phyloP scores from a whole-genome alignment of 2,113 vertebrate genomes.

The Pristiophorus japonicus region DNA sequence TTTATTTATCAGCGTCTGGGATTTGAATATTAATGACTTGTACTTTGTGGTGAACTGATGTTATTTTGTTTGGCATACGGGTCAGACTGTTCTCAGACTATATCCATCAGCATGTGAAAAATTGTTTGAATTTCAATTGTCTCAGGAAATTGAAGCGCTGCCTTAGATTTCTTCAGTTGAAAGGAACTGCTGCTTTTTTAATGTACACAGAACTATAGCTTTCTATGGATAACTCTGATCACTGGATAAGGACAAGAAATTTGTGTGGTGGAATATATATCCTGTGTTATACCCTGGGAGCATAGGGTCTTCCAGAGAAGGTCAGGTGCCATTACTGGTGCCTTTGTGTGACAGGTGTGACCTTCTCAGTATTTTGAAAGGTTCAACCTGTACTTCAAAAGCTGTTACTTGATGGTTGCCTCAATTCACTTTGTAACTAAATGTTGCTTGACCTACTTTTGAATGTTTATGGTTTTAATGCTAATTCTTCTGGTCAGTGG shows the following conservation, averaged over 20 bases:
- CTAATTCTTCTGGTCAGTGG: background rate
- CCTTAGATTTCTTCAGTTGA: constrained; percentile 3
- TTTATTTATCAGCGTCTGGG: background rate
- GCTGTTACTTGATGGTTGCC: background rate
- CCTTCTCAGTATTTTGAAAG: background rate
- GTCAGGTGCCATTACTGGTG: background rate
- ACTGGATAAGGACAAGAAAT: background rate
- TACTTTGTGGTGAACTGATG: background rate
- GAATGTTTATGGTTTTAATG: background rate
- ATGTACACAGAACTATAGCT: background rate
- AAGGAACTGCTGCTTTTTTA: background rate
- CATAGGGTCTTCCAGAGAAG: background rate
- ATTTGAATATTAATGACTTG: background rate
- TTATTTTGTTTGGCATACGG: background rate
- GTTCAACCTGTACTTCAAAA: background rate
- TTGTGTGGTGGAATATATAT: background rate
- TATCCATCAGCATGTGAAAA: background rate
- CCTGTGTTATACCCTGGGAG: background rate
- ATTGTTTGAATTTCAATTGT: background rate
- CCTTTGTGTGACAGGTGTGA: background rate
- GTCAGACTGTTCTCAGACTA: background rate
- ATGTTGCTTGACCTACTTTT: background rate
- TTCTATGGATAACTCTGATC: background rate
- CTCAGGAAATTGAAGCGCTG: background rate
- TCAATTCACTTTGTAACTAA: background rate